Conservation (phyloP, 2,797 vertebrate species). For the Stomatorhinus walkeri region DNA sequence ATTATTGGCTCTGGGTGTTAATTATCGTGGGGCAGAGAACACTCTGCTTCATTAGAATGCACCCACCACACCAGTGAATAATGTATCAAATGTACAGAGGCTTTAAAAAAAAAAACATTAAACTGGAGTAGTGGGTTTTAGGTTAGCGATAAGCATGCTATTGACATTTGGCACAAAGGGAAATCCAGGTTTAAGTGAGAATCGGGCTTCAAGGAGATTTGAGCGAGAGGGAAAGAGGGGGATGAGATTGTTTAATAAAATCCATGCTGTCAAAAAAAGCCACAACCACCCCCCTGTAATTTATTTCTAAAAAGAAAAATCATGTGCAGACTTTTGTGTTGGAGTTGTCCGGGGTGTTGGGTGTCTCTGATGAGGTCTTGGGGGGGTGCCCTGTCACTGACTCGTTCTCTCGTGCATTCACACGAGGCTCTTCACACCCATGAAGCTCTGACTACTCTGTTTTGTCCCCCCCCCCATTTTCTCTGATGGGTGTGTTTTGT, state of each 20-base stretch:
- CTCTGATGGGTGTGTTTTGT: not conserved
- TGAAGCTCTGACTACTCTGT: not conserved
- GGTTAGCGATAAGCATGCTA: slow-evolving; percentile 37
- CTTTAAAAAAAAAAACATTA: slow-evolving; percentile 30
- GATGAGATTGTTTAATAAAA: slow-evolving; percentile 19
- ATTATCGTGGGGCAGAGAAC: slow-evolving; percentile 35
- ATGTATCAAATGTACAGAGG: slow-evolving; percentile 33
- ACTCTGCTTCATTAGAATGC: slow-evolving; percentile 41
- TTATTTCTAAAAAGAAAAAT: not conserved
- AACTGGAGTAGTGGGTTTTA: slow-evolving; percentile 37
- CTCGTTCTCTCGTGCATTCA: not conserved
- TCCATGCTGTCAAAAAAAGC: not conserved
- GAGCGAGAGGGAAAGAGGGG: slow-evolving; percentile 13
- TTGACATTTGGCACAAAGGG: slow-evolving; percentile 35
- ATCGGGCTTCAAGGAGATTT: slow-evolving; percentile 15
- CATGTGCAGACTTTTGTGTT: not conserved
- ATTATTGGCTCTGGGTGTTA: slow-evolving; percentile 38
- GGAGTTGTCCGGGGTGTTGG: not conserved
- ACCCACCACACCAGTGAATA: slow-evolving; percentile 37
- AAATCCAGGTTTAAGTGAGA: slow-evolving; percentile 23
- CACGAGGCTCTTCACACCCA: not conserved
- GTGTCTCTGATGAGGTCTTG: not conserved
- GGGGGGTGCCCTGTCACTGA: not conserved
- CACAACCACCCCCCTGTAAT: slow-evolving; percentile 12
- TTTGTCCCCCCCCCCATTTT: not conserved